Evolutionary conservation across 35 echinoderm and acorn worm genomes (phyloP), one percentile per base, ranked within the genome.

Genomic region (Apostichopus parvimensis): DNA sequence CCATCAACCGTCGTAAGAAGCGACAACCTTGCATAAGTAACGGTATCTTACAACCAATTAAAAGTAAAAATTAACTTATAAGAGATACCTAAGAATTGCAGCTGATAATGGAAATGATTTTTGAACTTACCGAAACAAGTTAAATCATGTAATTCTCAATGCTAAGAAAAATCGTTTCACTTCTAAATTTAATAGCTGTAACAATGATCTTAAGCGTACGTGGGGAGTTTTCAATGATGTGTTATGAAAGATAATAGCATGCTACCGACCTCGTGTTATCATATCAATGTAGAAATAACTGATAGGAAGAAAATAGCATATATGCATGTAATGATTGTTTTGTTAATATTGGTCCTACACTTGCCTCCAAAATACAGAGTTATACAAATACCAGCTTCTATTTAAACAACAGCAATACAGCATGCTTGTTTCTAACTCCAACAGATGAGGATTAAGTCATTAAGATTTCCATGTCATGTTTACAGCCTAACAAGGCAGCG

Each of bases 151-250:
- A 82, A 82, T 34, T 45, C 1, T 45, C n/a, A 82, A 11, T 82
- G 79, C 79, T n/a, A 82, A 82, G 79, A 82, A 54, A 45, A 56
- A 82, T 82, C 55, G 57, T 82, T 54, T 56, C 55, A 15, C 79
- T 55, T 82, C 10, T 28, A 82, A 82, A 54, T 82, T 82, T 20
- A 82, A 82, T 14, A 82, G 34, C 1, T 82, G 53, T 82, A 13
- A 4, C 34, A 82, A 82, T 53, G 52, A 82, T n/a, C 79, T 82
- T 18, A 82, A 82, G 79, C 79, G 53, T 17, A 82, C 45, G 1
- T 17, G 45, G 79, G 79, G 54, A 15, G 34, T 12, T 28, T 28
- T 28, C 26, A 45, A 82, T 82, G 55, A 13, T 54, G 52, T 82
- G 8, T 55, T 82, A 82, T 28, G 45, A 82, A 56, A 55, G 79